phyloP scores from a whole-genome alignment of 2,113 vertebrate species.

The Lepus americanus region DNA sequence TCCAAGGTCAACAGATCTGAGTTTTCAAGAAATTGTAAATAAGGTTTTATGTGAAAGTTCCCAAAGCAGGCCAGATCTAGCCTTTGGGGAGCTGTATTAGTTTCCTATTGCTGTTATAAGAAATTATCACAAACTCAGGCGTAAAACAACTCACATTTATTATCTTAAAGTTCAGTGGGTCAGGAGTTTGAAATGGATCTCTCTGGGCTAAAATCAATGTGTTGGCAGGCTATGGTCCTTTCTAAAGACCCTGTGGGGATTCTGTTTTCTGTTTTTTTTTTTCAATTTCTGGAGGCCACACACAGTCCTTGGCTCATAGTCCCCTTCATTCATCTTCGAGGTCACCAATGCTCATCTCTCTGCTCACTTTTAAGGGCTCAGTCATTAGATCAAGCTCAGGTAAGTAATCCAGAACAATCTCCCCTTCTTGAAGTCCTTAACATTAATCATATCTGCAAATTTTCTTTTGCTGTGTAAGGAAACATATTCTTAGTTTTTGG shows the following conservation, averaged over 20 bases:
- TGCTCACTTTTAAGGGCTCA: not conserved
- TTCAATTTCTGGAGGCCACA: not conserved
- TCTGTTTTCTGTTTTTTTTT: not conserved
- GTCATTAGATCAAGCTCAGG: not conserved
- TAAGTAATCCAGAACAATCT: not conserved
- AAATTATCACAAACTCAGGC: conserved; percentile 23
- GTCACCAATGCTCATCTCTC: not conserved
- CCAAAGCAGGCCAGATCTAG: not conserved
- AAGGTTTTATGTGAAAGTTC: conserved; percentile 16
- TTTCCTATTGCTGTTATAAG: not conserved
- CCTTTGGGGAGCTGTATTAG: not conserved
- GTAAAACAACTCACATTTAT: conserved; percentile 12
- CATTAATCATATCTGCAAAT: not conserved
- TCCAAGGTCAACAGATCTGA: not conserved
- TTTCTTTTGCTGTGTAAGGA: not conserved
- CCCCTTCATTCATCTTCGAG: not conserved
- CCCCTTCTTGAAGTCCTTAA: not conserved
- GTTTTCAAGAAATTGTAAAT: not conserved
- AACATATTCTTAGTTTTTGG: not conserved
- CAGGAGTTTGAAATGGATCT: not conserved
- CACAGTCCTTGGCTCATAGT: not conserved
- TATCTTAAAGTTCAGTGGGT: not conserved
- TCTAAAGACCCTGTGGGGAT: not conserved
- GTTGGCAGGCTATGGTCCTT: not conserved
- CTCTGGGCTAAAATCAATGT: not conserved